Conservation (phyloP, 37 sponge, comb jelly and placozoan species). For the Cladorhizidae sp. region DNA sequence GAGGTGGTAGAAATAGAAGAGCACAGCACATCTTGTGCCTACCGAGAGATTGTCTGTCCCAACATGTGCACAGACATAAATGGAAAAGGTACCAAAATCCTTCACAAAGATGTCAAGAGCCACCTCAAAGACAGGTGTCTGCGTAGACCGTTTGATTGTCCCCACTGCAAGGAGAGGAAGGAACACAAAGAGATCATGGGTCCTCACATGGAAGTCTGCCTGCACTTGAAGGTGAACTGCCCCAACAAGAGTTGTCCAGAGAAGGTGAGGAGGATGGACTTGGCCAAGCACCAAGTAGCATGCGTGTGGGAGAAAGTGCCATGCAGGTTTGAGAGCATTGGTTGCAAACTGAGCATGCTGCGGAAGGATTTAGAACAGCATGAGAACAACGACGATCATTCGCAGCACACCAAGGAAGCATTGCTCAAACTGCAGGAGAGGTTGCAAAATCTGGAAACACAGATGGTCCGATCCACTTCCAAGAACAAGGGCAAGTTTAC, state of each 20-base stretch:
- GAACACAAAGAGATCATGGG: slow-evolving; percentile 19
- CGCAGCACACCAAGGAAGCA: neutral
- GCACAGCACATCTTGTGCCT: slow-evolving; percentile 11
- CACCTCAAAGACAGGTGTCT: slow-evolving; percentile 17
- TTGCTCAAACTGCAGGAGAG: slow-evolving; percentile 3
- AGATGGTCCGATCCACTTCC: neutral
- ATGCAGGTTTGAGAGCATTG: slow-evolving; percentile 23
- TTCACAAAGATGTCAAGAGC: slow-evolving; percentile 13
- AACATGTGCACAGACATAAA: slow-evolving; percentile 17
- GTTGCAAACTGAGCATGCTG: slow-evolving; percentile 1
- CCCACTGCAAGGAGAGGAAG: slow-evolving; percentile 30
- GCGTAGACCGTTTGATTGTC: slow-evolving; percentile 29
- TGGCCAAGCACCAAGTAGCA: neutral
- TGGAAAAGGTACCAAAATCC: neutral
- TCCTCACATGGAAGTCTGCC: slow-evolving; percentile 23
- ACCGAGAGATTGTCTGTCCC: slow-evolving; percentile 8
- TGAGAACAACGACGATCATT: slow-evolving; percentile 6
- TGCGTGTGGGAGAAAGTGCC: slow-evolving; percentile 18
- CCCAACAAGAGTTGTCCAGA: slow-evolving; percentile 12
- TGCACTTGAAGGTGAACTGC: slow-evolving; percentile 5
- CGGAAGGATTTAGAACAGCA: slow-evolving; percentile 18
- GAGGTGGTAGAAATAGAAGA: slow-evolving; percentile 18
- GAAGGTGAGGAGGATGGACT: neutral
- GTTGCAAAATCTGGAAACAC: neutral
- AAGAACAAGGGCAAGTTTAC: neutral